Conservation (phyloP, 2,888 invertebrate genomes). For the Drosophila incognita region DNA sequence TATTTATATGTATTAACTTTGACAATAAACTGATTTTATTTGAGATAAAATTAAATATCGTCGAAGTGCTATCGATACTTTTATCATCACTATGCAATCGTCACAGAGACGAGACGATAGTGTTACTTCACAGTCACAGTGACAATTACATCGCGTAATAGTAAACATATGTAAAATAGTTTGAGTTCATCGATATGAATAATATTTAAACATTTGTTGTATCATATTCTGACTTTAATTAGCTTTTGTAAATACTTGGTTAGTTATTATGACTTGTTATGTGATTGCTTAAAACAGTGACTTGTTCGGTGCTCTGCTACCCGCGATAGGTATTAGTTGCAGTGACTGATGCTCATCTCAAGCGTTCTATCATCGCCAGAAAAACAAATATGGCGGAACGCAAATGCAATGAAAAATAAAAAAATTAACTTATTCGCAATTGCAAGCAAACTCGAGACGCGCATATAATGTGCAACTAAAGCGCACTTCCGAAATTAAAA, state of each 20-base stretch:
- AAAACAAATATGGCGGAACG: slow-evolving; percentile 76
- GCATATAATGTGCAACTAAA: slow-evolving; percentile 13
- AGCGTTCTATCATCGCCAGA: slow-evolving; percentile 44
- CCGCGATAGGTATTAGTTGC: slow-evolving; percentile 32
- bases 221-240: background rate
- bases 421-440: slow-evolving; percentile 52
- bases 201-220: background rate
- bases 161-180: background rate
- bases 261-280: background rate
- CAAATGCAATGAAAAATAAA: slow-evolving; percentile 62
- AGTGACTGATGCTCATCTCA: slow-evolving; percentile 15
- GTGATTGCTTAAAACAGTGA: background rate
- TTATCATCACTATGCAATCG: background rate
- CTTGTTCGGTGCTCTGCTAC: background rate
- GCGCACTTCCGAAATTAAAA: slow-evolving; percentile 10
- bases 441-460: slow-evolving; percentile 29
- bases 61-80: background rate
- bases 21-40: background rate
- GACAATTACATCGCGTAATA: background rate
- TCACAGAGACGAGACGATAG: background rate
- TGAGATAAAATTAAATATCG: background rate
- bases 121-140: background rate
- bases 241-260: background rate
- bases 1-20: background rate
- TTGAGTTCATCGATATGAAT: background rate